A percentile compares a stretch with the other conserved stretches of the same genome.
phyloP scores from a whole-genome alignment of 2,113 vertebrate species.

The Callithrix jacchus region DNA sequence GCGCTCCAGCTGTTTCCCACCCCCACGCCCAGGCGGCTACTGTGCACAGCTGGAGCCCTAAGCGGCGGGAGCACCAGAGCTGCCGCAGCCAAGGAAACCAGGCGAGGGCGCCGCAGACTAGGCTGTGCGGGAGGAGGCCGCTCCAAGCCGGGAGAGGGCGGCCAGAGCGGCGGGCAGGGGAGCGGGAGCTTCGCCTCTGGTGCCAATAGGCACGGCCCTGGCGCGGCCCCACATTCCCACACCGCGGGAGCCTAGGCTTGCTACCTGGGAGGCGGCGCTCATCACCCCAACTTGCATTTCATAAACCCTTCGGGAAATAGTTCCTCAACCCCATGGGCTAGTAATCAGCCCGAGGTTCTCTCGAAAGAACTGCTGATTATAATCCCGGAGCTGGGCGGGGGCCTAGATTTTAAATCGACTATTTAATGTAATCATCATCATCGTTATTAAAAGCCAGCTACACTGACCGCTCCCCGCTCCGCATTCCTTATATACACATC shows the following conservation, averaged over 20 bases:
- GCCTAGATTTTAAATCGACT: not conserved
- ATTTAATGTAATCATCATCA: not conserved
- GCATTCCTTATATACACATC: not conserved
- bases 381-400: not conserved
- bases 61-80: not conserved
- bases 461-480: not conserved
- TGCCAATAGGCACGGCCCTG: not conserved
- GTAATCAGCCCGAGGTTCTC: not conserved
- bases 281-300: not conserved
- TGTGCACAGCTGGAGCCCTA: constrained; percentile 69
- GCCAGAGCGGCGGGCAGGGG: not conserved
- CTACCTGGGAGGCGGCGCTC: constrained; percentile 65
- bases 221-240: constrained; percentile 59
- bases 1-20: constrained; percentile 72
- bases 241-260: not conserved
- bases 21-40: constrained; percentile 59
- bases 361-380: not conserved
- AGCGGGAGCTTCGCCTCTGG: not conserved
- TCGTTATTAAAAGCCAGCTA: not conserved
- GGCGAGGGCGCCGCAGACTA: constrained; percentile 83
- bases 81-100: not conserved
- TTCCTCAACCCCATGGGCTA: not conserved
- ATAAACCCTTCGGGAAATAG: not conserved
- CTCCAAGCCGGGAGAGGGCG: not conserved
- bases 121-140: constrained; percentile 7